Conservation (phyloP, 1,140 invertebrate species). For the Sarcophaga bullata region DNA sequence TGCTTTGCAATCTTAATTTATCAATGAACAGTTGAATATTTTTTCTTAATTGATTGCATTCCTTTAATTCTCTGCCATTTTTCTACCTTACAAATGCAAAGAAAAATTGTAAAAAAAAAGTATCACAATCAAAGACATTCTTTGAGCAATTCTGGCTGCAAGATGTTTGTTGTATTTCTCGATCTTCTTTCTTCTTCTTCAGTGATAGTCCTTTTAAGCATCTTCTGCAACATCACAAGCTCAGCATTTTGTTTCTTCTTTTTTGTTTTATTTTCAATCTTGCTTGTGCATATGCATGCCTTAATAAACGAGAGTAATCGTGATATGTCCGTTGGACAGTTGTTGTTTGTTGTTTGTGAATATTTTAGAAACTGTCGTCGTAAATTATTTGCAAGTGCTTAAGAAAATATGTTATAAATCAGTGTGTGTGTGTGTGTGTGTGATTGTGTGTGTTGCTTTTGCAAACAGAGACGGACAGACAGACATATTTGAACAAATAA, state of each 20-base stretch:
- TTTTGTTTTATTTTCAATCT: constrained; percentile 5
- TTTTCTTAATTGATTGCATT: no score
- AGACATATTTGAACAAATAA: no score
- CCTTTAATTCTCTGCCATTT: no score
- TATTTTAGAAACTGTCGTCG: constrained; percentile 42
- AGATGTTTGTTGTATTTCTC: background rate
- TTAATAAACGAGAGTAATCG: constrained; percentile 35
- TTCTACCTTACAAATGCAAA: no score
- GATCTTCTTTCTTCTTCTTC: background rate
- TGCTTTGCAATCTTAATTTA: no score
- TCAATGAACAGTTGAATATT: no score
- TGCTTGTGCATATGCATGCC: background rate
- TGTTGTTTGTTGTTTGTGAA: constrained; percentile 31
- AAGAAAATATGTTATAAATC: constrained; percentile 44
- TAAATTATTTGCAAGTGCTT: constrained; percentile 43
- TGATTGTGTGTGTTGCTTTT: no score
- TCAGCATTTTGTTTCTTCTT: background rate
- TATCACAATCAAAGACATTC: background rate
- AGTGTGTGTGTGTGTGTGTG: background rate
- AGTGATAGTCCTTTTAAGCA: background rate
- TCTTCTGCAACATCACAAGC: background rate
- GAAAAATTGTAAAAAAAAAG: background rate
- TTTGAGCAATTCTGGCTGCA: background rate
- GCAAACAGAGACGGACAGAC: background rate
- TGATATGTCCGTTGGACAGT: constrained; percentile 26